Evolutionary conservation across 1,140 invertebrate genomes (phyloP).

Genomic region (Lycorma delicatula): DNA sequence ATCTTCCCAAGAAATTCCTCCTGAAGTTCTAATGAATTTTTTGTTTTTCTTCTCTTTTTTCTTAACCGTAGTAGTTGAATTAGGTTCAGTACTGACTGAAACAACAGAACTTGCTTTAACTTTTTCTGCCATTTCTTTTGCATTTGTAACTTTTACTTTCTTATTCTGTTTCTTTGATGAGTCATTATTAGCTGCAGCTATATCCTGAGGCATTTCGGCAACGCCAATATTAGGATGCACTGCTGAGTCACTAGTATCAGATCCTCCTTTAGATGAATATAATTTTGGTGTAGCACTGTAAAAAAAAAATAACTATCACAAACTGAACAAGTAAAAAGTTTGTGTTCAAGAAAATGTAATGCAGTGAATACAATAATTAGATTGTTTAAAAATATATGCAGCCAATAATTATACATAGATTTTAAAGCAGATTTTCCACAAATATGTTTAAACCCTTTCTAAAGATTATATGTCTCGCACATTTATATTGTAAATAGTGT

Average conservation of each 20-base stretch:
- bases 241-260: slow-evolving; percentile 14
- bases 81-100: slow-evolving; percentile 25
- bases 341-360: too few species aligned
- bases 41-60: slow-evolving; percentile 44
- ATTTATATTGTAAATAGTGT: too few species aligned
- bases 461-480: too few species aligned
- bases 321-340: too few species aligned
- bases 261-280: slow-evolving; percentile 25
- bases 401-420: too few species aligned
- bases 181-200: slow-evolving; percentile 1
- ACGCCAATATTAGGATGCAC: slow-evolving; percentile 15
- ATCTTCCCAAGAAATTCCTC: slow-evolving; percentile 93
- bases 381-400: too few species aligned
- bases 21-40: slow-evolving; percentile 73
- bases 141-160: slow-evolving; percentile 42
- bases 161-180: not conserved
- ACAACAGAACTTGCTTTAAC: slow-evolving; percentile 47
- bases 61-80: slow-evolving; percentile 28
- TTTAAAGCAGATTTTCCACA: too few species aligned
- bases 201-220: slow-evolving; percentile 5
- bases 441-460: too few species aligned
- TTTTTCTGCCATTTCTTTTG: slow-evolving; percentile 51
- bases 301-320: slow-evolving; percentile 18
- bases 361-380: too few species aligned
- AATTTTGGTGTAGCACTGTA: slow-evolving; percentile 32